These are phyloP conservation scores for Lineus longissimus DNA, from an alignment of 1,140 invertebrate species.

Conservation along the genomic window DNA sequence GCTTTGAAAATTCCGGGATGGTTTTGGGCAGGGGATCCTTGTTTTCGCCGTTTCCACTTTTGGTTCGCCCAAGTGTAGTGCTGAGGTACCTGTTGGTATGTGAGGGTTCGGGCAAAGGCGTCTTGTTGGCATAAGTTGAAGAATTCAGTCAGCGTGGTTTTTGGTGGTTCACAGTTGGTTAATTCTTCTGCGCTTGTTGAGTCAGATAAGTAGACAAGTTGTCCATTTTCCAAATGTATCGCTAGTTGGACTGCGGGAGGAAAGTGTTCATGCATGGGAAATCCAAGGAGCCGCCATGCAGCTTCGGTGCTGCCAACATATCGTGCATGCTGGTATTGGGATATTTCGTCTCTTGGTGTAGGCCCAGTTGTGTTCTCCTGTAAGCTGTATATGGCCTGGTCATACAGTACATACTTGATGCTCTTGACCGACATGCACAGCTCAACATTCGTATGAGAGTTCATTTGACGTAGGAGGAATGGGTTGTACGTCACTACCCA, in stretches of 20 bases:
- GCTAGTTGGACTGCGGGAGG: constrained; percentile 50
- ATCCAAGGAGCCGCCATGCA: constrained; percentile 32
- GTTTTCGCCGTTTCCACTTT: constrained; percentile 17
- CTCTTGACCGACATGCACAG: not conserved
- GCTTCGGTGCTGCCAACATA: constrained; percentile 36
- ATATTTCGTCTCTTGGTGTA: no score
- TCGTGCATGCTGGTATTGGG: constrained; percentile 21
- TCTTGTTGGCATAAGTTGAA: no score
- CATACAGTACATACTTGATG: not conserved
- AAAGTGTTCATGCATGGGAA: constrained; percentile 46
- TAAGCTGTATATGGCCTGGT: not conserved
- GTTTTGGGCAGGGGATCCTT: not conserved
- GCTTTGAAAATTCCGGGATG: not conserved
- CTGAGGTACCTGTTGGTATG: constrained; percentile 34
- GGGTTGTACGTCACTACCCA: not conserved
- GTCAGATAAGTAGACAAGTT: constrained; percentile 41
- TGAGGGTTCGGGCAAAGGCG: constrained; percentile 33
- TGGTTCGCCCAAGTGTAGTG: constrained; percentile 36
- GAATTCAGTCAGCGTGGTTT: constrained; percentile 51
- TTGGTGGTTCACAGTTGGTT: constrained; percentile 27
- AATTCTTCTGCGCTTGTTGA: constrained; percentile 27
- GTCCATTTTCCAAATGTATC: constrained; percentile 55
- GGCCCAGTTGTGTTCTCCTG: not conserved
- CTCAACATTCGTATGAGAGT: not conserved
- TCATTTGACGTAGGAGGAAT: not conserved